Conservation (phyloP, 2,888 invertebrate genomes). For the Troides oblongomaculatus region DNA sequence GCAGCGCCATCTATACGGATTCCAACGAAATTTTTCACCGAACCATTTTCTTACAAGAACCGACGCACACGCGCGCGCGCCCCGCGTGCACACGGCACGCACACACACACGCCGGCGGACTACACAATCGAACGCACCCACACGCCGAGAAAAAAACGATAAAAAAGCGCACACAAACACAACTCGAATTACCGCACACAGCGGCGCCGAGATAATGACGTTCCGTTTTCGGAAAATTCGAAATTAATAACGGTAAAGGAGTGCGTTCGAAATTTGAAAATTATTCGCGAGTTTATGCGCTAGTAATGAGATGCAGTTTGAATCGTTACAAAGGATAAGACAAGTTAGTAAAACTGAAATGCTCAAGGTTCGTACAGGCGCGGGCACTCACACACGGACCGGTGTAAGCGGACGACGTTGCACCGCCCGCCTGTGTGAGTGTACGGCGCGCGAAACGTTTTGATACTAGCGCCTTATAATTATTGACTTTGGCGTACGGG, state of each 20-base stretch:
- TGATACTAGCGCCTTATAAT: slow-evolving; percentile 26
- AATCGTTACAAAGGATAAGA: slow-evolving; percentile 59
- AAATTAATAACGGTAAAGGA: slow-evolving; percentile 36
- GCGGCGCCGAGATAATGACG: slow-evolving; percentile 35
- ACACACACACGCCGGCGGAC: slow-evolving; percentile 30
- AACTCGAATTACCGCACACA: slow-evolving; percentile 43
- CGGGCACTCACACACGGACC: slow-evolving; percentile 58
- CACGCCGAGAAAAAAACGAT: slow-evolving; percentile 77
- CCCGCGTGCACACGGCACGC: slow-evolving; percentile 47
- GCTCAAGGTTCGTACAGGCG: slow-evolving; percentile 71
- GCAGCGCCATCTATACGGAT: slow-evolving; percentile 76
- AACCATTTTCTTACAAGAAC: slow-evolving; percentile 78
- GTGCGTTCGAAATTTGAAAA: slow-evolving; percentile 27
- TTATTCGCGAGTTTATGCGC: slow-evolving; percentile 33
- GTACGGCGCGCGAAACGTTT: slow-evolving; percentile 45
- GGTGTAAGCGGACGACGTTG: slow-evolving; percentile 56
- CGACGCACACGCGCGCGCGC: slow-evolving; percentile 46
- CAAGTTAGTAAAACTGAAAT: slow-evolving; percentile 69
- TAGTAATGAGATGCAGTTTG: slow-evolving; percentile 48
- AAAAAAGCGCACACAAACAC: slow-evolving; percentile 72
- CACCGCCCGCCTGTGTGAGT: slow-evolving; percentile 60
- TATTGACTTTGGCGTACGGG: background rate
- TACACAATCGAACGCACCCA: slow-evolving; percentile 77
- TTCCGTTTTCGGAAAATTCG: slow-evolving; percentile 42
- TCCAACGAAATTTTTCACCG: slow-evolving; percentile 74